Conservation (phyloP, 2,888 invertebrate genomes). For the Vandiemenella viatica region DNA sequence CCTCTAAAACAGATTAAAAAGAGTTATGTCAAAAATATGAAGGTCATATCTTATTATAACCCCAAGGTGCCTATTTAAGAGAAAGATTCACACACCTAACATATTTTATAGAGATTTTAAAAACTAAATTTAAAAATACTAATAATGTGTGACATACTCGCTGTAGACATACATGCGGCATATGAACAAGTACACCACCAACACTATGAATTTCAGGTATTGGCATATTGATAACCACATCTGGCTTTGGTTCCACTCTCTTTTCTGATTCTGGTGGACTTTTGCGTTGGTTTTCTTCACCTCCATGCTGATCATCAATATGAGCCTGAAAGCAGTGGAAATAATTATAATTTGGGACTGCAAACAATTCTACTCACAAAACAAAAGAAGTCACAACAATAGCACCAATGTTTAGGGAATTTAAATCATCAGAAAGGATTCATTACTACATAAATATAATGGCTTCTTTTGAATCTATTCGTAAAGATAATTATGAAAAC, state of each 20-base stretch:
- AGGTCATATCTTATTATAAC: too few relatives aligned
- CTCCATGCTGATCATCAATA: constrained; percentile 39
- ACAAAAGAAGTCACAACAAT: background rate
- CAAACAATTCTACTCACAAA: background rate
- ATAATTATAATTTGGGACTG: constrained; percentile 6
- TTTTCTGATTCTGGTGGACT: constrained; percentile 57
- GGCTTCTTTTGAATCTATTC: too few relatives aligned
- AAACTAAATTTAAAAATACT: too few relatives aligned
- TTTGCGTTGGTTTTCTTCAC: constrained; percentile 50
- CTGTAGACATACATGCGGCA: constrained; percentile 68
- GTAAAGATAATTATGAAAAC: too few relatives aligned
- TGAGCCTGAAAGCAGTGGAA: constrained; percentile 4
- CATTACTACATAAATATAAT: too few relatives aligned
- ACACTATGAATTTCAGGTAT: constrained; percentile 57
- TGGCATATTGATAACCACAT: constrained; percentile 40
- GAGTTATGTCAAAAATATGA: too few relatives aligned
- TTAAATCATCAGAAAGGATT: too few relatives aligned
- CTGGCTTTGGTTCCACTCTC: constrained; percentile 34
- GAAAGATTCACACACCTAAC: too few relatives aligned
- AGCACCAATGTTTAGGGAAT: too few relatives aligned
- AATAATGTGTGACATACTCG: background rate
- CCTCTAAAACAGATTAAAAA: too few relatives aligned
- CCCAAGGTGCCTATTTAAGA: too few relatives aligned
- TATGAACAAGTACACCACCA: constrained; percentile 76
- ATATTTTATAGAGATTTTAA: too few relatives aligned